phyloP scores from a whole-genome alignment of 1,140 invertebrate species.

The Leguminivora glycinivorella region DNA sequence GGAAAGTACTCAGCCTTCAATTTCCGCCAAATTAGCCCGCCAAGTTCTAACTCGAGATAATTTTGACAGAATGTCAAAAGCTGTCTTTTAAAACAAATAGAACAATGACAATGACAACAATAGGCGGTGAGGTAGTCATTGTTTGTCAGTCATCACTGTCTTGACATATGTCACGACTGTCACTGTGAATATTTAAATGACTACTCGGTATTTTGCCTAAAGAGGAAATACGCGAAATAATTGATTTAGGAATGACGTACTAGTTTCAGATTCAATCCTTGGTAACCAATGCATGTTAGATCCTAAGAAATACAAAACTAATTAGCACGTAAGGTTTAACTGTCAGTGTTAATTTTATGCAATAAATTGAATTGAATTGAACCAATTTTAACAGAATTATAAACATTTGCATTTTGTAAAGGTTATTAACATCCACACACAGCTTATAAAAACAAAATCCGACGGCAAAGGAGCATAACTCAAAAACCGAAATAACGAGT shows the following conservation, averaged over 20 bases:
- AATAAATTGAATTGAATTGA: too few relatives aligned
- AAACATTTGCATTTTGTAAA: too few relatives aligned
- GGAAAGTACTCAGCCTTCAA: background rate
- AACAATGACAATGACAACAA: background rate
- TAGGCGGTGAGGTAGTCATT: conserved; percentile 2
- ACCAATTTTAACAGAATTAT: too few relatives aligned
- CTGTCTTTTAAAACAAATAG: conserved; percentile 12
- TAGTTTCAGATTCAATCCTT: too few relatives aligned
- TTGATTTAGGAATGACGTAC: too few relatives aligned
- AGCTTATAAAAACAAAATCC: background rate
- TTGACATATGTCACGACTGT: conserved; percentile 2
- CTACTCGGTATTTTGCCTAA: background rate
- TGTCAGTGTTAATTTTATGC: too few relatives aligned
- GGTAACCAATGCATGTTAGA: too few relatives aligned
- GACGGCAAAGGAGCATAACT: background rate
- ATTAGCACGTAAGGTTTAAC: too few relatives aligned
- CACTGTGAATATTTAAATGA: background rate
- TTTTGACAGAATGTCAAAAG: conserved; percentile 13
- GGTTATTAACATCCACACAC: too few relatives aligned
- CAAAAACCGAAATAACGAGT: background rate
- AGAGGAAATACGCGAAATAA: background rate
- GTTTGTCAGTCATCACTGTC: background rate
- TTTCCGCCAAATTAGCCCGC: background rate
- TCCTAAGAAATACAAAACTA: too few relatives aligned
- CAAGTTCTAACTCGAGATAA: background rate